Evolutionary conservation across 2,797 vertebrate genomes (phyloP).

Genomic region (Mycteria americana): DNA sequence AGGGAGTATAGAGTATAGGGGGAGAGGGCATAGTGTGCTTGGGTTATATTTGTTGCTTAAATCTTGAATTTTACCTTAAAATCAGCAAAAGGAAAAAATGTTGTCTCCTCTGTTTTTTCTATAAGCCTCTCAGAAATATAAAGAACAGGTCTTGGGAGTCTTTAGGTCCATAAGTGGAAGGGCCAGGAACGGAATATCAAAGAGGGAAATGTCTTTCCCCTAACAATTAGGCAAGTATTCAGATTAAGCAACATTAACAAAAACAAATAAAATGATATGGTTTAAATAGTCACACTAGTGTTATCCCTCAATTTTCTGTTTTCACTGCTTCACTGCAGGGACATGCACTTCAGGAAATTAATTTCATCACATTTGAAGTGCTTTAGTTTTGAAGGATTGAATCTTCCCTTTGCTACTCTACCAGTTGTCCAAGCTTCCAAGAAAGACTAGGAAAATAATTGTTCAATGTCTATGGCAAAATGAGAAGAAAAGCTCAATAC

Average conservation of each 20-base stretch:
- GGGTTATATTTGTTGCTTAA: background rate
- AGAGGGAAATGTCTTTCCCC: background rate
- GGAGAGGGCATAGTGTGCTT: background rate
- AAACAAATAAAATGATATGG: background rate
- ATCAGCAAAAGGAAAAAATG: background rate
- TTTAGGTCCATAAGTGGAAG: background rate
- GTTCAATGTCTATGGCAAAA: background rate
- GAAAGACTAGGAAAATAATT: background rate
- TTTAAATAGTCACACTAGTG: background rate
- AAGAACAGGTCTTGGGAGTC: background rate
- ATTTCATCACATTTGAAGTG: background rate
- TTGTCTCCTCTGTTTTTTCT: background rate
- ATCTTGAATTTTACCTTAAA: background rate
- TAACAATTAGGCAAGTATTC: background rate
- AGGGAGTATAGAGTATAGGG: rapidly evolving
- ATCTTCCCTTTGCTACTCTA: background rate
- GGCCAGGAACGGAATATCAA: background rate
- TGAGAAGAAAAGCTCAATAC: background rate
- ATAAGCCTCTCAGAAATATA: background rate
- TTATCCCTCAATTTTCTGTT: background rate
- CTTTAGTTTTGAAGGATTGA: background rate
- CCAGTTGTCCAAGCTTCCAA: background rate
- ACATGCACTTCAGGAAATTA: background rate
- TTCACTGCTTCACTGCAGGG: background rate
- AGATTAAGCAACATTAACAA: background rate